Conservation (phyloP, 35 echinoderm and acorn worm species). For the Ophioderma brevispina region DNA sequence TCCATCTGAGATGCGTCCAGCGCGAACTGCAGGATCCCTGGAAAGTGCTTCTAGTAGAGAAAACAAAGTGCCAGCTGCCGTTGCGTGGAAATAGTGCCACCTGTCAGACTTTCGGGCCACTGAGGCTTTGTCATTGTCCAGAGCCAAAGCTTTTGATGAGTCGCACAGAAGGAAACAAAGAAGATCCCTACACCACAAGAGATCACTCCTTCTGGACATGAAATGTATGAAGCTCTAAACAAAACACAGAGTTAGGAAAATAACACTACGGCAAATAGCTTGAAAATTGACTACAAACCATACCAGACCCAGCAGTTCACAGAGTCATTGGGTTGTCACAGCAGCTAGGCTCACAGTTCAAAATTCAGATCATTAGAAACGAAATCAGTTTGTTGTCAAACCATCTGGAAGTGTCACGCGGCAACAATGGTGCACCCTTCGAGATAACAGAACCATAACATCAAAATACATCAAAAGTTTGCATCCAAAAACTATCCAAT, state of each 20-base stretch:
- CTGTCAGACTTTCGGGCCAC: conserved; percentile 24
- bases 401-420: not conserved
- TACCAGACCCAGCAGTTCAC: not conserved
- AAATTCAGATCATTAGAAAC: not conserved
- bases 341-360: not conserved
- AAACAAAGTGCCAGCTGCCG: conserved; percentile 49
- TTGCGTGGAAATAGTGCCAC: conserved; percentile 85
- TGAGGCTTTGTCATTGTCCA: conserved; percentile 59
- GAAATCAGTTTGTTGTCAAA: not conserved
- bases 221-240: conserved; percentile 76
- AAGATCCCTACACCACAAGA: conserved; percentile 35
- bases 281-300: conserved; percentile 60
- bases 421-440: conserved; percentile 26
- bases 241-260: conserved; percentile 61
- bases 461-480: too few species aligned
- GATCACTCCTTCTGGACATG: conserved; percentile 77
- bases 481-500: conserved; percentile 60
- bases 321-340: not conserved
- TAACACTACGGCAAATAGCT: conserved; percentile 77
- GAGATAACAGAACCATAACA: too few species aligned
- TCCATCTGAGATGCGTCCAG: conserved; percentile 71
- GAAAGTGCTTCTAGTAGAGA: conserved; percentile 17
- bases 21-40: not conserved
- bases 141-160: conserved; percentile 65
- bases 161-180: conserved; percentile 69